Conservation (phyloP, 2,797 vertebrate genomes). For the Peromyscus attwateri region DNA sequence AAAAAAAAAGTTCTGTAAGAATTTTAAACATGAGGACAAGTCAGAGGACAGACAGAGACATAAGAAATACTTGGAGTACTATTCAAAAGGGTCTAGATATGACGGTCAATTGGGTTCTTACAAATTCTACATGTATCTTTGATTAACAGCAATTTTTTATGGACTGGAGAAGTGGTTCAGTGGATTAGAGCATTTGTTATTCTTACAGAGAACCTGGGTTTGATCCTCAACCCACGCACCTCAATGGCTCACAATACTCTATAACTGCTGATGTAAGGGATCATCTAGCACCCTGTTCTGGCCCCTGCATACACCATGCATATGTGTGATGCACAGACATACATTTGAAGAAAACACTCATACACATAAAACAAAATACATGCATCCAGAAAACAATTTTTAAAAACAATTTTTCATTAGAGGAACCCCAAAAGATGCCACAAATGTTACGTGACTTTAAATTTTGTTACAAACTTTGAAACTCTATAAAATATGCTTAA, state of each 20-base stretch:
- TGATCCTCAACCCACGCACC: not conserved
- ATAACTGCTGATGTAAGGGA: not conserved
- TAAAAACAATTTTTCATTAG: not conserved
- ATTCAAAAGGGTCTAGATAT: not conserved
- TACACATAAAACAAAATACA: not conserved
- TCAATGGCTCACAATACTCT: not conserved
- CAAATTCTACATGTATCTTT: not conserved
- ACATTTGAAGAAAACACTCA: not conserved
- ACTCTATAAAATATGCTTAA: not conserved
- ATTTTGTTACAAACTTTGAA: constrained; percentile 37
- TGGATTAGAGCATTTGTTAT: not conserved
- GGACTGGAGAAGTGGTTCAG: not conserved
- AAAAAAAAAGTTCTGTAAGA: not conserved
- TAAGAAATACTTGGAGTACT: not conserved
- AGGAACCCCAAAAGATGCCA: not conserved
- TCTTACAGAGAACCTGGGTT: not conserved
- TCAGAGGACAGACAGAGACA: not conserved
- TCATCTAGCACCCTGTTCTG: not conserved
- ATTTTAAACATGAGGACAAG: constrained; percentile 39
- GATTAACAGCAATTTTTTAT: not conserved
- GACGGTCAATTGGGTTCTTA: not conserved
- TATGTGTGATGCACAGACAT: not conserved
- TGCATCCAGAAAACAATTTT: not conserved
- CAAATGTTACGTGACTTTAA: not conserved
- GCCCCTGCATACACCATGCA: not conserved